Evolutionary conservation across 2,888 invertebrate species (phyloP), one percentile per base, ranked within the genome.

Genomic region (Oligia latruncula): DNA sequence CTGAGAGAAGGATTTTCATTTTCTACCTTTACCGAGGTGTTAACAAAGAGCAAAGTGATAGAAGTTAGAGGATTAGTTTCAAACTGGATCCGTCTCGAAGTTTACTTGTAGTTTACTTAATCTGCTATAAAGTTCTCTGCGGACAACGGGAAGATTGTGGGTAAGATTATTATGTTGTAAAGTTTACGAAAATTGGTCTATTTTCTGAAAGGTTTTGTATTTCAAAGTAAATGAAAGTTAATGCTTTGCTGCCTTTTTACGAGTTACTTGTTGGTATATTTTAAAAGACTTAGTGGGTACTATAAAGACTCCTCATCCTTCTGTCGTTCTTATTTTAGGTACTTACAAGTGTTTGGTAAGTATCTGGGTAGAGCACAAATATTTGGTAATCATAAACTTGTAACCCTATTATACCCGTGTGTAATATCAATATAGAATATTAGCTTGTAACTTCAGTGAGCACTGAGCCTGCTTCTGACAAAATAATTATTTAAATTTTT

Each of bases 51-150:
- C 9, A 74, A 73, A 77, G 55, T 49, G 46, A 11, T 73, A 58
- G 13, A 75, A 71, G 66, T 68, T 58, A 43, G 67, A 78, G 75
- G 49, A 68, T 78, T 85, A 77, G 60, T 68, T 81, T 20, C 11
- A 11, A 84, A 67, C 74, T 49, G 60, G 15, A 52, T 74, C 23
- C 49, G 6, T 43, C 43, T 74, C 43, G 11, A 79, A 86, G 43
- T 86, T 77, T 5, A 1, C 71, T 65, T 66, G 74, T 87, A 83
- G 70, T 80, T 74, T 49, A 75, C 68, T 65, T 68, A 75, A 83
- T 80, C 66, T 71, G 3, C 29, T 67, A 4, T 71, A 5, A 75
- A 80, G 55, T 65, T 74, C 55, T 66, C 60, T 52, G 20, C 9
- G 40, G 9, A 67, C 67, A 46, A 23, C 17, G 13, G 8, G 43